These are phyloP conservation scores for Myotis yumanensis DNA, from an alignment of 2,113 vertebrate species.

Conservation along the genomic window DNA sequence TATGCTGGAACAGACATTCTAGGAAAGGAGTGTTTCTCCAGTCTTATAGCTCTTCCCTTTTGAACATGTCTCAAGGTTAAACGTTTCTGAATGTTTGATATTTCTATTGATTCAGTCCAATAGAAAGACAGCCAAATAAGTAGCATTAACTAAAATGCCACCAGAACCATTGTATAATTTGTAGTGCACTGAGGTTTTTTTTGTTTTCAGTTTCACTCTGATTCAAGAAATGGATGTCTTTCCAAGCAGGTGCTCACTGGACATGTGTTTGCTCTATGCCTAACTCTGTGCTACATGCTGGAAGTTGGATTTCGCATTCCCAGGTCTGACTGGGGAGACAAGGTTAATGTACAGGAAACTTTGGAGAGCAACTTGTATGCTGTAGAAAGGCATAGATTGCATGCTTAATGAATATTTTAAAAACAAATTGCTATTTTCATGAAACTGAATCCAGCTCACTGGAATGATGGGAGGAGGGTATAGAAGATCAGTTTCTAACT, in stretches of 20 bases:
- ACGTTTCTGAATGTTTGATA: not conserved
- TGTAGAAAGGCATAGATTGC: not conserved
- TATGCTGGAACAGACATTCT: not conserved
- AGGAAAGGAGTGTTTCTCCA: not conserved
- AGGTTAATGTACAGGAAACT: not conserved
- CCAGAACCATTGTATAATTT: not conserved
- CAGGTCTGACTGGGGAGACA: not conserved
- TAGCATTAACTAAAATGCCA: not conserved
- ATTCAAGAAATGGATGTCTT: not conserved
- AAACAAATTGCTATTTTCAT: not conserved
- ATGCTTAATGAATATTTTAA: not conserved
- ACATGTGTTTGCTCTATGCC: not conserved
- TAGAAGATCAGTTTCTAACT: not conserved
- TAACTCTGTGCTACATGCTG: not conserved
- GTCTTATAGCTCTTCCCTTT: not conserved
- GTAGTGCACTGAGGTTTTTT: not conserved
- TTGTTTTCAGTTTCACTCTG: not conserved
- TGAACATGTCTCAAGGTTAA: not conserved
- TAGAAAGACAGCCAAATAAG: not conserved
- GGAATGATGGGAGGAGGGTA: not conserved
- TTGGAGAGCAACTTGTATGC: not conserved
- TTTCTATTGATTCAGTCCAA: not conserved
- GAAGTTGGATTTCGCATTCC: not conserved
- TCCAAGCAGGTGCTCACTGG: not conserved
- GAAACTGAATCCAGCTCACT: conserved; percentile 1